Conservation (phyloP, 1,140 invertebrate species). For the Hyposmocoma kahamanoa region DNA sequence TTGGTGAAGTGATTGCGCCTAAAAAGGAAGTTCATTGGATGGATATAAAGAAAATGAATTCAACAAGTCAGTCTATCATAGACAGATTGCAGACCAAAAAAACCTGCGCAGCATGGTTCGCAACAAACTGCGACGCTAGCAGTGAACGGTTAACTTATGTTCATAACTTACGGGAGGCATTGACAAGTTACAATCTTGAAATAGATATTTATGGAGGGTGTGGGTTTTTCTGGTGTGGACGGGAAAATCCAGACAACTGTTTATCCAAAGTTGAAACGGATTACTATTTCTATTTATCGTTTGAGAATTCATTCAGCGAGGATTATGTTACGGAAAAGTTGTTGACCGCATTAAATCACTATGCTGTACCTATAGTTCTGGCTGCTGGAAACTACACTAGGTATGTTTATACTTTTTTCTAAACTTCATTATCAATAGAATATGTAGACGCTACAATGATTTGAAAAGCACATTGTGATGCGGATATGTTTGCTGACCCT, state of each 20-base stretch:
- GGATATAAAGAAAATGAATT: conserved; percentile 31
- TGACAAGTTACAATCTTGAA: conserved; percentile 32
- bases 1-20: conserved; percentile 40
- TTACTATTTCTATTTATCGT: conserved; percentile 79
- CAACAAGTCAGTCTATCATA: conserved; percentile 22
- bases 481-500: too few species aligned
- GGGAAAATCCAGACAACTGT: conserved; percentile 36
- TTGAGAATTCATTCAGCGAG: conserved; percentile 75
- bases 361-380: conserved; percentile 7
- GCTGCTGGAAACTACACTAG: conserved; percentile 40
- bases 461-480: too few species aligned
- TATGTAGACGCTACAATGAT: too few species aligned
- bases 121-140: conserved; percentile 74
- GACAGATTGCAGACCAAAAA: conserved; percentile 36
- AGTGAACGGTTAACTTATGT: conserved; percentile 74
- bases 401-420: too few species aligned
- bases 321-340: conserved; percentile 75
- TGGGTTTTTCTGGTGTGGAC: conserved; percentile 35
- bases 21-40: conserved; percentile 38
- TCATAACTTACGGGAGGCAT: conserved; percentile 68
- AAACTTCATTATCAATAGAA: too few species aligned
- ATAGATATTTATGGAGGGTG: conserved; percentile 81
- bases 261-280: conserved; percentile 46
- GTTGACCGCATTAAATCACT: conserved; percentile 1
- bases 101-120: conserved; percentile 72